phyloP scores from a whole-genome alignment of 2,888 invertebrate species.

The Eledona agricola region DNA sequence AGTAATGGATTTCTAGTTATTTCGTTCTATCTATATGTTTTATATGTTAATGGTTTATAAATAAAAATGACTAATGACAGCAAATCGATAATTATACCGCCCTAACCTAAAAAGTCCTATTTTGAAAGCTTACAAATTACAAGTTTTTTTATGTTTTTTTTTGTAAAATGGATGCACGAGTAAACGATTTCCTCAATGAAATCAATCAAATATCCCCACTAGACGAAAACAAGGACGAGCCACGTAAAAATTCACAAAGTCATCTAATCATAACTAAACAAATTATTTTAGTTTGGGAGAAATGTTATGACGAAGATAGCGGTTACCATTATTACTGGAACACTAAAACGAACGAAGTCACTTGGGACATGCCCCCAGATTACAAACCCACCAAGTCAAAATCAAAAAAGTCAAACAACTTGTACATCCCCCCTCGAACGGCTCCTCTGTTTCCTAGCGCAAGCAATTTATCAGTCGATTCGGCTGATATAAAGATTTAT shows the following conservation, averaged over 20 bases:
- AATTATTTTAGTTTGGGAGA: slow-evolving; percentile 68
- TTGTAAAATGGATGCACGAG: slow-evolving; percentile 55
- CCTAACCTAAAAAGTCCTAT: slow-evolving; percentile 7
- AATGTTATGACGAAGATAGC: slow-evolving; percentile 69
- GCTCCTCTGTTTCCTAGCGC: slow-evolving; percentile 48
- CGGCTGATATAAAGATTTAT: slow-evolving; percentile 46
- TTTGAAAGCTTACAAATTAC: background rate
- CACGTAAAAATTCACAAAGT: background rate
- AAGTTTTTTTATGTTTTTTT: slow-evolving; percentile 10
- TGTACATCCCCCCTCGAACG: slow-evolving; percentile 50
- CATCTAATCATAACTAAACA: slow-evolving; percentile 1
- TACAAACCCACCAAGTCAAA: slow-evolving; percentile 51
- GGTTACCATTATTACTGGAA: slow-evolving; percentile 75
- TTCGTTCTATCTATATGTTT: too few species aligned
- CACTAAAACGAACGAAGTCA: slow-evolving; percentile 69
- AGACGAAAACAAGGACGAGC: slow-evolving; percentile 39
- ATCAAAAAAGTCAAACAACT: slow-evolving; percentile 34
- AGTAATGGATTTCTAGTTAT: too few species aligned
- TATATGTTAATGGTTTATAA: too few species aligned
- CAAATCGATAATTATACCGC: slow-evolving; percentile 6
- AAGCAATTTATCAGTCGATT: slow-evolving; percentile 32
- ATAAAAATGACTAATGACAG: too few species aligned
- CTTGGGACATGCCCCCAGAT: slow-evolving; percentile 70
- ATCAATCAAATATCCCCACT: slow-evolving; percentile 59
- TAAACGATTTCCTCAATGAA: slow-evolving; percentile 61